Evolutionary conservation across 92 coral and sea anemone species (phyloP), one percentile per base, ranked within the genome.

Genomic region (Blastomussa wellsi): DNA sequence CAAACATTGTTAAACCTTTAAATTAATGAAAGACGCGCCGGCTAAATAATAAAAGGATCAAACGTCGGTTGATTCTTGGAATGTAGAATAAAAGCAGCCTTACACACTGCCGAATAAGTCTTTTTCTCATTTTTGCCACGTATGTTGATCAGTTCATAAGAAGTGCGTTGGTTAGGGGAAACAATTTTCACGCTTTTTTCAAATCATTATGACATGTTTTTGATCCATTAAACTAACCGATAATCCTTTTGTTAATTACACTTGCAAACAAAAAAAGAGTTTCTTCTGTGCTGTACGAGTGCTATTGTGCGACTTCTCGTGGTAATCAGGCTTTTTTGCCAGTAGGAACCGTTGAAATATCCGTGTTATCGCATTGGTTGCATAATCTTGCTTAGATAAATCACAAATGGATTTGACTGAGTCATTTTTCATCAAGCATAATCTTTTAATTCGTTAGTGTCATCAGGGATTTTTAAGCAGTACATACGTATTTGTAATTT

Each of bases 11-110:
- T 49, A 76, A 32, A 76, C 32, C 64, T 76, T 76, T 76, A 39
- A 49, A 32, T 32, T 76, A 31, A 31, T 76, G 80, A 76, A 76
- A 76, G 80, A 76, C 52, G 31, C 31, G n/a, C n/a, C n/a, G 80
- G 1, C 65, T 16, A 49, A 32, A 41, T 76, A 68, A 68, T 68
- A 42, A 31, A 68, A 68, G 15, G 8, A 68, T 68, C 16, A 15
- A 33, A 68, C 74, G n/a, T 17, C 33, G 74, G 24, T 33, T 15
- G 16, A 24, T 35, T 68, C 44, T 68, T 1, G 44, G n/a, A 33
- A 7, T 2, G 28, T n/a, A 15, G 74, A 2, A 36, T 68, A 68
- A 68, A 68, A 13, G 3, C 42, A 68, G 15, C 4, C 24, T 29
- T 68, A 32, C 0, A 35, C 22, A 3, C 41, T 32, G 38, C 35